Evolutionary conservation across 1,140 invertebrate species (phyloP).

Genomic region (Brachionus manjavacas): DNA sequence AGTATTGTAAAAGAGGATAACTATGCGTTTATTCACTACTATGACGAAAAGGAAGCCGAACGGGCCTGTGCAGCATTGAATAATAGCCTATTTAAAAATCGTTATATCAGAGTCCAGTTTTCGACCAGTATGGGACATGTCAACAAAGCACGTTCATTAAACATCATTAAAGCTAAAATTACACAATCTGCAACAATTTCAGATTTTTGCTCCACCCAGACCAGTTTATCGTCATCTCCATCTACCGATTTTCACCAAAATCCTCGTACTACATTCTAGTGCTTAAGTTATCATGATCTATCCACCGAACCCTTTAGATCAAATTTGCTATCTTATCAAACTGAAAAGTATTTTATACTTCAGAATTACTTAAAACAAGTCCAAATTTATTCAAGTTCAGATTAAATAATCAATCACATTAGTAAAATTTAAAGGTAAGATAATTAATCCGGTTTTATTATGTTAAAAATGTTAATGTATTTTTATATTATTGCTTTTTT

Average conservation of each 20-base stretch:
- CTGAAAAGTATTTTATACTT: neutral
- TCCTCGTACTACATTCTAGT: neutral
- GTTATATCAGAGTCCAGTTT: conserved; percentile 37
- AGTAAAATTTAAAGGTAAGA: neutral
- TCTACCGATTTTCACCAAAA: neutral
- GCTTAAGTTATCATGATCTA: neutral
- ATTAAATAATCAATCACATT: neutral
- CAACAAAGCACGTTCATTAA: neutral
- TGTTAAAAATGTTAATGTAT: neutral
- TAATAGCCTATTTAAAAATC: conserved; percentile 29
- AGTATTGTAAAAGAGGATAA: conserved; percentile 38
- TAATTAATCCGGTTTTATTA: neutral
- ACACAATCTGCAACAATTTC: neutral
- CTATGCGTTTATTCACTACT: conserved; percentile 41
- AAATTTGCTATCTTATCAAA: neutral
- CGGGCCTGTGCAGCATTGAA: neutral
- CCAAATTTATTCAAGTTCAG: neutral
- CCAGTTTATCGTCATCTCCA: neutral
- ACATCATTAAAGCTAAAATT: neutral
- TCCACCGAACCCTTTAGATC: neutral
- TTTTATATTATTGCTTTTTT: neutral
- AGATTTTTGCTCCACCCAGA: neutral
- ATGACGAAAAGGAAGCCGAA: neutral
- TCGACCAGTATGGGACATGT: conserved; percentile 23
- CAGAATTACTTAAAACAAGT: neutral